A percentile compares a stretch with the other conserved stretches of the same genome.
Evolutionary conservation across 2,113 vertebrate genomes (phyloP).

Genomic region (Myotis lucifugus): DNA sequence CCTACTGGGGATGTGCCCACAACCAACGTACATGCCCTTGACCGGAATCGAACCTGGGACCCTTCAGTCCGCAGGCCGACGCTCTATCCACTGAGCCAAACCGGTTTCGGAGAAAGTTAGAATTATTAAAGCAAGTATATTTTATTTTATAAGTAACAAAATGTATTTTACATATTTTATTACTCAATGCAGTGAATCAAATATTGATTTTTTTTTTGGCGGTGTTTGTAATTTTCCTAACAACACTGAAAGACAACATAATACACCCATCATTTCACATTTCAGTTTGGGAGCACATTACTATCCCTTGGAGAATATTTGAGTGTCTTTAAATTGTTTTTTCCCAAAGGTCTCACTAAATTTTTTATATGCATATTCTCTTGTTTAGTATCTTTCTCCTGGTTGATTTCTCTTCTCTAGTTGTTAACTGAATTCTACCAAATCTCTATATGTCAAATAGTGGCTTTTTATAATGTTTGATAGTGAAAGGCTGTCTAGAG

Average conservation of each 20-base stretch:
- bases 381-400: background rate
- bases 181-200: background rate
- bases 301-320: background rate
- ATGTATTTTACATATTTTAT: background rate
- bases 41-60: too few relatives aligned
- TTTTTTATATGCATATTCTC: background rate
- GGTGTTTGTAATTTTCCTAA: background rate
- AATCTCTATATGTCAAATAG: background rate
- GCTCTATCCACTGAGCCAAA: too few relatives aligned
- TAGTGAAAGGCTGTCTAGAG: background rate
- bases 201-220: background rate
- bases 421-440: background rate
- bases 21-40: too few relatives aligned
- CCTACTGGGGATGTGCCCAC: too few relatives aligned
- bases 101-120: too few relatives aligned
- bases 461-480: constrained; percentile 34
- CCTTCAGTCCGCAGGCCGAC: too few relatives aligned
- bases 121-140: background rate
- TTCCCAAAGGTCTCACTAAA: background rate
- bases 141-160: constrained; percentile 25
- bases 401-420: background rate
- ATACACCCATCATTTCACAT: background rate
- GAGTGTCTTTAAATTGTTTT: background rate
- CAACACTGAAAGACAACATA: background rate
- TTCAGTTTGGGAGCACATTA: background rate